Base-by-base conservation (phyloP, 2,888 invertebrate genomes). In the Catocala sponsa region DNA sequence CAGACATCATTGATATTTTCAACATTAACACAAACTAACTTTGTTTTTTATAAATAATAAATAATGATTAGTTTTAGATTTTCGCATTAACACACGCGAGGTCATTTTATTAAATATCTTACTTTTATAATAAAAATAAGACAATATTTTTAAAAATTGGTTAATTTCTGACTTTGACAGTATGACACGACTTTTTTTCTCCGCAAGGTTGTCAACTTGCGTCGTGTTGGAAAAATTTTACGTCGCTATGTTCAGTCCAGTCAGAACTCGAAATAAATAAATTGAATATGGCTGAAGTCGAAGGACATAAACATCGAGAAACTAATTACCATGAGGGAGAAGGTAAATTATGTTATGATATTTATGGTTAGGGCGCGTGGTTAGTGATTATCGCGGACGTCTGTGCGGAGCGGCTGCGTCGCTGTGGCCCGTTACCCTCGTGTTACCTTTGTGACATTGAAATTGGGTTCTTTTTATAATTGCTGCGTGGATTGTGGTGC, bases 391-490 rank as follows among this genome's bases (percentile, higher is more conserved):
- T 84, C 89, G 86, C 84, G 82, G 78, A 79, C 83, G 81, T 80
- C 76, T 68, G 84, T 78, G 80, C 74, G 75, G 80, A 83, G 77
- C 87, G 86, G 83, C 83, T 81, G 83, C 82, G 83, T 87, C 79
- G 85, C 76, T 79, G 82, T 82, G 79, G 81, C 81, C 81, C 84
- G 85, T 74, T 83, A 84, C 89, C 92, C 92, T 92, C 94, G 92
- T 92, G 93, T 90, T 90, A 83, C 89, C 81, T 87, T 89, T 89
- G 91, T 93, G 94, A 94, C 94, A 94, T 94, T 94, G 94, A 92
- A 93, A 89, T 88, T 90, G 90, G 91, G 91, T 91, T 93, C 92
- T 94, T 94, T 93, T 94, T 93, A 91, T 92, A 93, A 89, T 92
- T 92, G 91, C 92, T 94, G 93, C 91, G 88, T 92, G 92, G 91